Evolutionary conservation across 64 coral and sea anemone genomes (phyloP).

Genomic region (Stylophora pistillata): DNA sequence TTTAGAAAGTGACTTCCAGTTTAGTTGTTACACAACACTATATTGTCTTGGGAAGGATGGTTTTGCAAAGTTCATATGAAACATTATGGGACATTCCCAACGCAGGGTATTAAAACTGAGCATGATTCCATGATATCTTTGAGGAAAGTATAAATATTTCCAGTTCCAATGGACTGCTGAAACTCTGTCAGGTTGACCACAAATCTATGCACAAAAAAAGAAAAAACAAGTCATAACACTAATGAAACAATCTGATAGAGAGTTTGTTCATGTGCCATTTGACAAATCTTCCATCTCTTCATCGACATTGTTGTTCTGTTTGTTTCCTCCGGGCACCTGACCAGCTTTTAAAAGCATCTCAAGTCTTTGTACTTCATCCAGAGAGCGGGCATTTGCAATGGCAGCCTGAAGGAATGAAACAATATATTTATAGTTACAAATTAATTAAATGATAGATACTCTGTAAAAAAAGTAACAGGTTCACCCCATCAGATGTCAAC

Average conservation of each 20-base stretch:
- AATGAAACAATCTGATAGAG: neutral
- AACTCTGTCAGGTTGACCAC: neutral
- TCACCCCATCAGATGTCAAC: too few relatives aligned
- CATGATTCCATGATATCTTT: neutral
- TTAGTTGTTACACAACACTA: neutral
- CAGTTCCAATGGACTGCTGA: neutral
- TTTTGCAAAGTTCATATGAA: too few relatives aligned
- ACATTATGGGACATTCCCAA: neutral
- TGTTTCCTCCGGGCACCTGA: constrained; percentile 71
- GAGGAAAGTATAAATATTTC: neutral
- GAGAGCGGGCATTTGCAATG: constrained; percentile 95
- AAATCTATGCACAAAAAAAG: neutral
- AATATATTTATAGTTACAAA: neutral
- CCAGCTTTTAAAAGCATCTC: constrained; percentile 93
- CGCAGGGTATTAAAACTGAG: neutral
- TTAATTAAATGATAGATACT: neutral
- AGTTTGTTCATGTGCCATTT: constrained; percentile 55
- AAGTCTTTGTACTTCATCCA: constrained; percentile 95
- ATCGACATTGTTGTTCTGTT: constrained; percentile 21
- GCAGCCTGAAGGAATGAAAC: constrained; percentile 72
- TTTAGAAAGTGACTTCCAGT: neutral
- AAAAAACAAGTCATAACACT: neutral
- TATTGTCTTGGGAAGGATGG: neutral
- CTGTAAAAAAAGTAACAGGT: too few relatives aligned
- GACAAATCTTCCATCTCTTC: constrained; percentile 83